phyloP scores from a whole-genome alignment of 2,113 vertebrate genomes.

The Forbesichthys papilliferus region DNA sequence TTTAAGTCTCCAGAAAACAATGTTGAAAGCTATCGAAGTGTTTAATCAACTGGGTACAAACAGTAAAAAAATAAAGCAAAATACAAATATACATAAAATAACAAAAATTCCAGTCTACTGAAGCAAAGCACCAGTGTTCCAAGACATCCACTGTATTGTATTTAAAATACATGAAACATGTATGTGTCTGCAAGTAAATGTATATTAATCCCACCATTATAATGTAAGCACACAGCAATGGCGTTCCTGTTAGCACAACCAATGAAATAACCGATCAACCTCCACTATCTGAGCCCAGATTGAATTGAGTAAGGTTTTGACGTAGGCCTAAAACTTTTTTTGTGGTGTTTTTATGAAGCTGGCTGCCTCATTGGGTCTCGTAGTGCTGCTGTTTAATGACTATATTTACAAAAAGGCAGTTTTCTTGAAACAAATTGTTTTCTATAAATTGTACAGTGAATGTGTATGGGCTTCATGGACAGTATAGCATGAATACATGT shows the following conservation, averaged over 20 bases:
- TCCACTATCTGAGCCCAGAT: constrained; percentile 4
- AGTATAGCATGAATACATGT: background rate
- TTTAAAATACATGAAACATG: constrained; percentile 49
- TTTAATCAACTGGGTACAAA: too few relatives aligned
- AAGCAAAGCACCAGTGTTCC: too few relatives aligned
- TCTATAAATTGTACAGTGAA: constrained; percentile 52
- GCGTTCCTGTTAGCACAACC: constrained; percentile 15
- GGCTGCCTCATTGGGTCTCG: background rate
- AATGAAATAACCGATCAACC: constrained; percentile 9
- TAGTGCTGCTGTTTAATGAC: background rate
- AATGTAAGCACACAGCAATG: constrained; percentile 22
- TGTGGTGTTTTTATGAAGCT: constrained; percentile 1
- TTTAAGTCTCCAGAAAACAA: too few relatives aligned
- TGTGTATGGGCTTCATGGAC: constrained; percentile 36
- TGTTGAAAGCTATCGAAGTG: too few relatives aligned
- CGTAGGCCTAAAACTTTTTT: constrained; percentile 2
- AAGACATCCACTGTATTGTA: too few relatives aligned
- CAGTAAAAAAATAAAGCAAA: too few relatives aligned
- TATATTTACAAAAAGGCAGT: background rate
- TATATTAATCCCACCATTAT: constrained; percentile 64
- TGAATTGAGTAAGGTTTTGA: background rate
- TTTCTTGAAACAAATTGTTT: constrained; percentile 19
- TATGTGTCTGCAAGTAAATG: constrained; percentile 61
- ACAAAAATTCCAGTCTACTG: too few relatives aligned
- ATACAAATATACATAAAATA: too few relatives aligned